Percentiles rank a stretch among this genome's conserved stretches.
These are phyloP conservation scores for Nymphalis io DNA, from an alignment of 1,140 invertebrate species.

Conservation along the genomic window DNA sequence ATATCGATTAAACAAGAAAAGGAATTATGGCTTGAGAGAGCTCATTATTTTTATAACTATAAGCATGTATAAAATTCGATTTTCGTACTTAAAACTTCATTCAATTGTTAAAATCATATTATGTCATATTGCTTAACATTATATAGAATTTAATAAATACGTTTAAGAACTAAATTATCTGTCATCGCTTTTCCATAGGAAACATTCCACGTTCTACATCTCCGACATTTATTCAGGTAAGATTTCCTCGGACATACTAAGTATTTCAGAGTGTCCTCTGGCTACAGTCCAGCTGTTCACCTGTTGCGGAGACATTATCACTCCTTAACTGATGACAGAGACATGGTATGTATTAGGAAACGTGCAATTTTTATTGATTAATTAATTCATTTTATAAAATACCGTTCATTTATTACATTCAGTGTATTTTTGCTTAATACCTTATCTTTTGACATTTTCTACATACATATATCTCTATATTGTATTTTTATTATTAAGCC, in stretches of 20 bases:
- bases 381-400: too few species aligned
- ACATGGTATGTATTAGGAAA: conserved; percentile 8
- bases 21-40: too few species aligned
- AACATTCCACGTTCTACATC: conserved; percentile 4
- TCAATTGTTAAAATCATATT: not conserved
- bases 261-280: conserved; percentile 19
- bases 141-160: not conserved
- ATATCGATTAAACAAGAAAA: too few species aligned
- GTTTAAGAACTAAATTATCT: not conserved
- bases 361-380: not conserved
- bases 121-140: not conserved
- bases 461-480: too few species aligned
- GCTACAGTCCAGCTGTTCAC: conserved; percentile 44
- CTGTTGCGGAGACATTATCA: conserved; percentile 43
- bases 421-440: too few species aligned
- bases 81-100: too few species aligned
- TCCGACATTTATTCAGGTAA: conserved; percentile 4
- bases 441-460: too few species aligned
- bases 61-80: too few species aligned
- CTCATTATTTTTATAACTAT: too few species aligned
- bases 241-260: conserved; percentile 10
- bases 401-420: too few species aligned
- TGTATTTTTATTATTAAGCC: too few species aligned
- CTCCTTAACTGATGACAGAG: conserved; percentile 19
- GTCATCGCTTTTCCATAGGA: not conserved